Evolutionary conservation across 2,113 vertebrate species (phyloP).

Genomic region (Pollimyrus isidori): DNA sequence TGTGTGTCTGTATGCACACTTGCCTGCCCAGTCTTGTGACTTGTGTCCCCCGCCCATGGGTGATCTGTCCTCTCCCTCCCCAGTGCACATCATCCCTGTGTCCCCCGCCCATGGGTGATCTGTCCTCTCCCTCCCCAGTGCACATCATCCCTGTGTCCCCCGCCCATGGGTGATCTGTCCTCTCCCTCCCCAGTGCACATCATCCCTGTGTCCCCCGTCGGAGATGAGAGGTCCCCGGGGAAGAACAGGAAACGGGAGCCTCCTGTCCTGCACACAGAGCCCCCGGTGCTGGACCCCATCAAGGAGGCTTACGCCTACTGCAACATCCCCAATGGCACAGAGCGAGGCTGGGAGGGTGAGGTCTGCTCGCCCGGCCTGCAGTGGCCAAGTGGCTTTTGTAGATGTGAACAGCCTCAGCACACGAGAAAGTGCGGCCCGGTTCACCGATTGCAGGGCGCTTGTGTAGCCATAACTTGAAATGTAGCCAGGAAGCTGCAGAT

Average conservation of each 20-base stretch:
- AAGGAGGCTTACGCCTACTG: constrained; percentile 83
- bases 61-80: constrained; percentile 14
- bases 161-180: neutral
- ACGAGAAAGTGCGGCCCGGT: neutral
- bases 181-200: constrained; percentile 67
- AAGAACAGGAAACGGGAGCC: constrained; percentile 87
- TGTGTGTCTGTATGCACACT: neutral
- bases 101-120: constrained; percentile 39
- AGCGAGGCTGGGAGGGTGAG: constrained; percentile 89
- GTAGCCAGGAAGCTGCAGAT: neutral
- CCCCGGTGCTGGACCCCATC: constrained; percentile 68
- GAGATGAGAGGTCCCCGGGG: constrained; percentile 56
- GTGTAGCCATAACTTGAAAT: neutral
- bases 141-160: constrained; percentile 73
- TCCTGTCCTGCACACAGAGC: constrained; percentile 67
- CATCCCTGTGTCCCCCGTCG: constrained; percentile 64
- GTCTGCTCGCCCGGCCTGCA: neutral
- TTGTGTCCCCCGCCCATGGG: constrained; percentile 3
- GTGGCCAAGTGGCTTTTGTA: neutral
- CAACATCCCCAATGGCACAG: constrained; percentile 74
- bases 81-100: constrained; percentile 79
- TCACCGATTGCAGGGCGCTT: neutral
- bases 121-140: constrained; percentile 53
- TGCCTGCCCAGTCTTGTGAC: neutral
- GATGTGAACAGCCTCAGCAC: neutral